Evolutionary conservation across 2,888 invertebrate genomes (phyloP).

Genomic region (Polydrusus pterygomalis): DNA sequence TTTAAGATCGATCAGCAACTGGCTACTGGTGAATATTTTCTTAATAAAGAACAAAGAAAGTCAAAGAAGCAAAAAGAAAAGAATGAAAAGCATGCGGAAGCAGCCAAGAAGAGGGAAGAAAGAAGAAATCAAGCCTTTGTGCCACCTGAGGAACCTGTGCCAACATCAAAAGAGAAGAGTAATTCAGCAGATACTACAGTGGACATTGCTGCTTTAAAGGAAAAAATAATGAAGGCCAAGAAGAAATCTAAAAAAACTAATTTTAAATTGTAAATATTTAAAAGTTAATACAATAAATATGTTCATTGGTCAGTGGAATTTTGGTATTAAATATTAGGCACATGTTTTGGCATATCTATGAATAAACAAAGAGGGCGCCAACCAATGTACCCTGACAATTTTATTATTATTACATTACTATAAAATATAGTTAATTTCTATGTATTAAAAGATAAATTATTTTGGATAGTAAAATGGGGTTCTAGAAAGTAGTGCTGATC

Average conservation of each 20-base stretch:
- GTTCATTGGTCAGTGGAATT: no score
- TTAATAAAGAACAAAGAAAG: slow-evolving; percentile 87
- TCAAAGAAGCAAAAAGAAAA: slow-evolving; percentile 83
- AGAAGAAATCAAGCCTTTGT: slow-evolving; percentile 87
- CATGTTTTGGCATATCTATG: no score
- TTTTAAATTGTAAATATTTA: slow-evolving; percentile 41
- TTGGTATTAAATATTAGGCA: no score
- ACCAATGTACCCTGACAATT: no score
- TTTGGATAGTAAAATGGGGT: no score
- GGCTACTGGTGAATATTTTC: slow-evolving; percentile 97
- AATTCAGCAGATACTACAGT: slow-evolving; percentile 71
- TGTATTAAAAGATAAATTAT: no score
- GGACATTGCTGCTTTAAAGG: slow-evolving; percentile 83
- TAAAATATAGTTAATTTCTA: no score
- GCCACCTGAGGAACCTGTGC: slow-evolving; percentile 80
- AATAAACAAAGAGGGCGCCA: no score
- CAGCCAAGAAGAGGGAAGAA: slow-evolving; percentile 83
- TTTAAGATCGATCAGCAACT: slow-evolving; percentile 87
- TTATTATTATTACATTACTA: no score
- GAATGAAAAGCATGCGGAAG: slow-evolving; percentile 85
- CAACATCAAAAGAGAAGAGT: slow-evolving; percentile 61
- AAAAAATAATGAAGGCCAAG: slow-evolving; percentile 82
- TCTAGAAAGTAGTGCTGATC: no score
- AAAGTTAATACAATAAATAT: not conserved
- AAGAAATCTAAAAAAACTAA: slow-evolving; percentile 65